Conservation (phyloP, 2,797 vertebrate species). For the Silurus aristotelis region DNA sequence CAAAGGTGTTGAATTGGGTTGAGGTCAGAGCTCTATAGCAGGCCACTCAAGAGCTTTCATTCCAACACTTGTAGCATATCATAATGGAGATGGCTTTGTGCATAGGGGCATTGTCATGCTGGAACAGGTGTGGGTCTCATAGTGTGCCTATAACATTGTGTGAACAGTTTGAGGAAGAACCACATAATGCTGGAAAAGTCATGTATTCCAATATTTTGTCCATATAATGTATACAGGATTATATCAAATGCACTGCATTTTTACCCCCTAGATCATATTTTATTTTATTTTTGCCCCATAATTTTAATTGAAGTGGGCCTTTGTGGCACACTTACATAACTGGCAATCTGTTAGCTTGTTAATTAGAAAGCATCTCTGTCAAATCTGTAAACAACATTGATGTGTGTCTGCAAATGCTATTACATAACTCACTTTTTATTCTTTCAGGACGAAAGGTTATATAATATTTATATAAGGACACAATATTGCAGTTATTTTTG, state of each 20-base stretch:
- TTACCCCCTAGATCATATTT: neutral
- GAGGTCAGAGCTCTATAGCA: no score
- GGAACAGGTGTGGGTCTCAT: no score
- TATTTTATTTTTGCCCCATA: neutral
- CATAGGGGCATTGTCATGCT: no score
- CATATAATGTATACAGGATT: neutral
- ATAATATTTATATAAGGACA: constrained; percentile 12
- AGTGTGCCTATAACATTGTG: no score
- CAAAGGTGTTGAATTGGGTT: no score
- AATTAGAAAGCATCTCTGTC: constrained; percentile 2
- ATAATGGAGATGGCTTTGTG: no score
- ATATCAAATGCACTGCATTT: neutral
- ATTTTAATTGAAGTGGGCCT: neutral
- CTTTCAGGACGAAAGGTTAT: constrained; percentile 4
- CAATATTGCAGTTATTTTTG: neutral
- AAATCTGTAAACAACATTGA: neutral
- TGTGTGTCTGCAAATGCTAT: neutral
- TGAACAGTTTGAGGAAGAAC: no score
- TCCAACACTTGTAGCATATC: no score
- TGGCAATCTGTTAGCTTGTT: neutral
- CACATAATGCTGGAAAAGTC: no score
- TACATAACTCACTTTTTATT: neutral
- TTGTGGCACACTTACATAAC: constrained; percentile 22
- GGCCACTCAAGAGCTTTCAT: no score
- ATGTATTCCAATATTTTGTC: no score